These are phyloP conservation scores for Metallyticus violacea DNA, from an alignment of 2,888 invertebrate genomes.

Conservation along the genomic window DNA sequence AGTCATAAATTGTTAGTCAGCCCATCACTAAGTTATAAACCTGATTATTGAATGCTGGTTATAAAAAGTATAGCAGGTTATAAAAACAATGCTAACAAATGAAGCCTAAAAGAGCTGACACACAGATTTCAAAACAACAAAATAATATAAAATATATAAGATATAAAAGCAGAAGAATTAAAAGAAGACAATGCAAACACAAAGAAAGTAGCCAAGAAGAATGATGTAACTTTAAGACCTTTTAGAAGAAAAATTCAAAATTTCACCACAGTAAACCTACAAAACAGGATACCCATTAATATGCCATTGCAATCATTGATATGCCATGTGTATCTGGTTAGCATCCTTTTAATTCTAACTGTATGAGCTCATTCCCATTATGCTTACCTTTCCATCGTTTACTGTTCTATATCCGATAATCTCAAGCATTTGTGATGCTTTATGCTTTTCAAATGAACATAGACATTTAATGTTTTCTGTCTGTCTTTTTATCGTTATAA, in stretches of 20 bases:
- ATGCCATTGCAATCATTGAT: not conserved
- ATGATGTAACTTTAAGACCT: not conserved
- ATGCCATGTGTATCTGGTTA: not conserved
- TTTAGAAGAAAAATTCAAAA: not conserved
- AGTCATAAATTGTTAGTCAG: not conserved
- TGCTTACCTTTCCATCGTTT: too few species aligned
- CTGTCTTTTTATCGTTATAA: too few species aligned
- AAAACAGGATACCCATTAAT: not conserved
- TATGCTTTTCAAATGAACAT: too few species aligned
- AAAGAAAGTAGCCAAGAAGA: too few species aligned
- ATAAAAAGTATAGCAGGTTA: not conserved
- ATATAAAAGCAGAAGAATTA: not conserved
- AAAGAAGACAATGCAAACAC: not conserved
- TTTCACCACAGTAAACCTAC: not conserved
- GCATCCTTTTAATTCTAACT: too few species aligned
- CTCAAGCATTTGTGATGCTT: too few species aligned
- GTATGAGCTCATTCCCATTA: too few species aligned
- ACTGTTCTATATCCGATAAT: too few species aligned
- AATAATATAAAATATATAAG: not conserved
- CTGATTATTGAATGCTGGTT: not conserved
- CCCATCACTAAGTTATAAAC: not conserved
- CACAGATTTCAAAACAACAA: not conserved
- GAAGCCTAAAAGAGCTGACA: not conserved
- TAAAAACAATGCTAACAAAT: not conserved
- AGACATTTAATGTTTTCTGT: too few species aligned